Evolutionary conservation across 1,140 invertebrate genomes (phyloP).

Genomic region (Drosophila orena): DNA sequence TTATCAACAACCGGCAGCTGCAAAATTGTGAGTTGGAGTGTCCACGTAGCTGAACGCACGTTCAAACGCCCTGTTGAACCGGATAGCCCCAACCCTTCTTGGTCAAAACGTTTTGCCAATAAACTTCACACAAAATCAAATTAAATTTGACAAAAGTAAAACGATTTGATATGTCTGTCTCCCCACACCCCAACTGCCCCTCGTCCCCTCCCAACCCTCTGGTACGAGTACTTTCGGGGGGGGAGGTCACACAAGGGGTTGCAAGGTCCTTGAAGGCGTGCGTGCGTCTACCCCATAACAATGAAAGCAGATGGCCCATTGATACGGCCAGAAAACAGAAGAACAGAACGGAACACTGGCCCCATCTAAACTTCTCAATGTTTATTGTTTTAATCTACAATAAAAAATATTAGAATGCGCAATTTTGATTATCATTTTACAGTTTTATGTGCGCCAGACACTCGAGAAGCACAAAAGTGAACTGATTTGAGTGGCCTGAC

Average conservation of each 20-base stretch:
- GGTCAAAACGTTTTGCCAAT: conserved; percentile 79
- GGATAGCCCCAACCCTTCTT: conserved; percentile 1
- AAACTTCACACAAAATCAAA: conserved; percentile 84
- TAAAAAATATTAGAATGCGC: conserved; percentile 79
- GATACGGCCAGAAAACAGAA: conserved; percentile 45
- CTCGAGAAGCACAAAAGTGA: conserved; percentile 37
- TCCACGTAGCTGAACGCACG: conserved; percentile 56
- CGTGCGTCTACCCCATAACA: conserved; percentile 70
- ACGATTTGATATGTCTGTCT: conserved; percentile 75
- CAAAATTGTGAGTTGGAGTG: conserved; percentile 1
- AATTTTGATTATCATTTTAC: conserved; percentile 80
- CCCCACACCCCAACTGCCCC: neutral
- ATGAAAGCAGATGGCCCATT: conserved; percentile 79
- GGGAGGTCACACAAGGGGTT: neutral
- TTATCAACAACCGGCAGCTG: conserved; percentile 37
- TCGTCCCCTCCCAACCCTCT: conserved; percentile 4
- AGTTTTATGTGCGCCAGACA: conserved; percentile 65
- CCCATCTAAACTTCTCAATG: conserved; percentile 59
- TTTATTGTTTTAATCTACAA: conserved; percentile 83
- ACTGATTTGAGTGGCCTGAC: conserved; percentile 38
- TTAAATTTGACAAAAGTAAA: conserved; percentile 83
- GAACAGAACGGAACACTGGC: conserved; percentile 2
- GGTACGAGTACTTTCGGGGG: neutral
- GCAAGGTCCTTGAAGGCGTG: conserved; percentile 44
- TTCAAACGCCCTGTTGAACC: conserved; percentile 20